A percentile compares a stretch with the other conserved stretches of the same genome.
phyloP scores from a whole-genome alignment of 1,140 invertebrate species.

The Lysiphlebus fabarum region DNA sequence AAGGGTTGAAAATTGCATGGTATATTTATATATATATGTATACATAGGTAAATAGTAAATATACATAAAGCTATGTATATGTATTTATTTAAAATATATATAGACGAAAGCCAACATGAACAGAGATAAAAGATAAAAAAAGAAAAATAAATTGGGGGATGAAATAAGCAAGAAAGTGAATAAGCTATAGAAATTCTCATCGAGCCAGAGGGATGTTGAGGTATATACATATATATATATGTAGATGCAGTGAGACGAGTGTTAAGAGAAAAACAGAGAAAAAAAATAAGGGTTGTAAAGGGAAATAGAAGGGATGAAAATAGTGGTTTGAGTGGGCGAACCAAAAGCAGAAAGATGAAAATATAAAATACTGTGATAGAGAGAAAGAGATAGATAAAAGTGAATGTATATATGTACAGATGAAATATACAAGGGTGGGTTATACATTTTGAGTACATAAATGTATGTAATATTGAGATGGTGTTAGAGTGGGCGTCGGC shows the following conservation, averaged over 20 bases:
- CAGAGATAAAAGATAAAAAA: not conserved
- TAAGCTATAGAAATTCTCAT: too few species aligned
- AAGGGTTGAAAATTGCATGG: constrained; percentile 37
- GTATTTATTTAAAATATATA: too few species aligned
- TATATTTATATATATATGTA: constrained; percentile 8
- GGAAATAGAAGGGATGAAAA: not conserved
- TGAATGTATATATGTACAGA: constrained; percentile 16
- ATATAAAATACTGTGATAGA: not conserved
- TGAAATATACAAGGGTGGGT: constrained; percentile 39
- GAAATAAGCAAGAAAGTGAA: not conserved
- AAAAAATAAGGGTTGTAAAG: not conserved
- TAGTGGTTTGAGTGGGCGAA: constrained; percentile 13
- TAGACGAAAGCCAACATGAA: too few species aligned
- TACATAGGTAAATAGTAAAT: constrained; percentile 3
- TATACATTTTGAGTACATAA: constrained; percentile 57
- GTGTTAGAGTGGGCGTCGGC: constrained; percentile 57
- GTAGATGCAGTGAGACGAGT: too few species aligned
- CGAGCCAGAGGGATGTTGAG: too few species aligned
- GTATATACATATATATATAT: too few species aligned
- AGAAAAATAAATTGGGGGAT: not conserved
- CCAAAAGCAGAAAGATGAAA: constrained; percentile 15
- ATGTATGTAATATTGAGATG: constrained; percentile 57
- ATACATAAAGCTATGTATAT: not conserved
- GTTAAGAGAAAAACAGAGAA: constrained; percentile 6
- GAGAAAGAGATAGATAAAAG: constrained; percentile 1